These are phyloP conservation scores for Trinorchestia longiramus DNA, from an alignment of 1,140 invertebrate species.

Conservation along the genomic window DNA sequence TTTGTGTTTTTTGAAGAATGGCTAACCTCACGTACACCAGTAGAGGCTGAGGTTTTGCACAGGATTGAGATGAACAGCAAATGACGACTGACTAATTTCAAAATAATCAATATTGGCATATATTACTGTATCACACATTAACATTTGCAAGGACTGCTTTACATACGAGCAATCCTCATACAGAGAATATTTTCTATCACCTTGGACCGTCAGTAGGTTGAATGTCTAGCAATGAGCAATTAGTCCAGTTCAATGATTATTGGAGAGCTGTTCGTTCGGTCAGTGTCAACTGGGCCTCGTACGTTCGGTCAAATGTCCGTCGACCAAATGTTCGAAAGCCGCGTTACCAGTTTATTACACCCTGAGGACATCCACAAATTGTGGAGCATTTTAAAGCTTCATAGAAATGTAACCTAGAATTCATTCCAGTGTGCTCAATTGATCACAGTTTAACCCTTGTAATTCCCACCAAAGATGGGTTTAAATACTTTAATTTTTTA, in stretches of 20 bases:
- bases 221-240: neutral
- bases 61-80: neutral
- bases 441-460: neutral
- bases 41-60: neutral
- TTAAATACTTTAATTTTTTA: neutral
- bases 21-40: neutral
- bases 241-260: neutral
- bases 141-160: neutral
- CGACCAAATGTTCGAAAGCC: neutral
- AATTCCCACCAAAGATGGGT: neutral
- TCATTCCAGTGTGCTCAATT: slow-evolving; percentile 8
- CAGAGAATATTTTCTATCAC: neutral
- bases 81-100: neutral
- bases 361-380: neutral
- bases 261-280: neutral
- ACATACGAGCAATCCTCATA: neutral
- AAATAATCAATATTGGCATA: neutral
- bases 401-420: slow-evolving; percentile 19
- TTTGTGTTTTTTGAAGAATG: neutral
- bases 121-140: neutral
- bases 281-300: neutral
- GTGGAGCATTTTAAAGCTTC: neutral
- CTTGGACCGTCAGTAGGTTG: neutral
- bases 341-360: neutral
- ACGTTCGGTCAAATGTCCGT: neutral